Percentiles rank a stretch among this genome's conserved stretches.
Evolutionary conservation across 2,113 vertebrate genomes (phyloP).

Genomic region (Neogale vison): DNA sequence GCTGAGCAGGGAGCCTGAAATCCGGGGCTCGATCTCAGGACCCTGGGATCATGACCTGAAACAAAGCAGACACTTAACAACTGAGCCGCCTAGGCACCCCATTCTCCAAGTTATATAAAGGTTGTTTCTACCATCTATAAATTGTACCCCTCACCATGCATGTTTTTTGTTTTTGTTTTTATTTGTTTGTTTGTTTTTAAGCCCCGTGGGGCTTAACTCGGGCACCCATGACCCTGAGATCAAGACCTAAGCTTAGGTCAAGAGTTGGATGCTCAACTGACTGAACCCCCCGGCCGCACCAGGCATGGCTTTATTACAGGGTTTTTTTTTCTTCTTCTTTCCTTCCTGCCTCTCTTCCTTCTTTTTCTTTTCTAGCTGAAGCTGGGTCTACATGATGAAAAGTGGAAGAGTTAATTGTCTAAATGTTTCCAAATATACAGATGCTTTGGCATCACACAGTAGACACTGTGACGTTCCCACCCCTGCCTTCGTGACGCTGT

Average conservation of each 20-base stretch:
- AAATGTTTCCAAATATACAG: background rate
- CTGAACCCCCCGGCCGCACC: background rate
- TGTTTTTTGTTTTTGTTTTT: background rate
- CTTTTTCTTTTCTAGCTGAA: background rate
- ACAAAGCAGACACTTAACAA: too few species aligned
- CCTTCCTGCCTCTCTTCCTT: background rate
- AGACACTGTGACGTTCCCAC: fast-evolving
- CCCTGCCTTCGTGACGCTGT: background rate
- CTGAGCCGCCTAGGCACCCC: too few species aligned
- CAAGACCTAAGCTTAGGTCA: background rate
- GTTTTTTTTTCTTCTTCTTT: background rate
- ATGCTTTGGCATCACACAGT: background rate
- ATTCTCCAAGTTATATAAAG: background rate
- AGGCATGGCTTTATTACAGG: background rate
- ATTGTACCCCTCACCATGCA: background rate
- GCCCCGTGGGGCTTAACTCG: background rate
- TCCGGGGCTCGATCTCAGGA: too few species aligned
- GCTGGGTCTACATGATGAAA: background rate
- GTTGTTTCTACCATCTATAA: background rate
- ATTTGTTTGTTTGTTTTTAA: background rate
- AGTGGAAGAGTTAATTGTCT: background rate
- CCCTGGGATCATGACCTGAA: too few species aligned
- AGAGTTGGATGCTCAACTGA: background rate
- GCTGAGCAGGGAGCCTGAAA: too few species aligned
- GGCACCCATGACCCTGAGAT: background rate